phyloP scores from a whole-genome alignment of 2,113 vertebrate genomes.

The Scopus umbretta region DNA sequence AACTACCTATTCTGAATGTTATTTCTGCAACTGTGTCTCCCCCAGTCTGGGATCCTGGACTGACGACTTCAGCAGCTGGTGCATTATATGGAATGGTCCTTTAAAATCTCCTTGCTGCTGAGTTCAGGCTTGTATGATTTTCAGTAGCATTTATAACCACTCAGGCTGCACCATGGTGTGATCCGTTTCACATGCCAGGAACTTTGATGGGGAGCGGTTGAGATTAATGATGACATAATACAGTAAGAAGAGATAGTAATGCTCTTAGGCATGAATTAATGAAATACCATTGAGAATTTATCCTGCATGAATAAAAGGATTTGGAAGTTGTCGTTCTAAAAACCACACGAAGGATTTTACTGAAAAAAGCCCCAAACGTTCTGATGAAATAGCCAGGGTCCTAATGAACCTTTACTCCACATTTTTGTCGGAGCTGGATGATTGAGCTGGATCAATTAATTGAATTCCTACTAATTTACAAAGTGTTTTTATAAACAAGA shows the following conservation, averaged over 20 bases:
- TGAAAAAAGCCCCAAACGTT: background rate
- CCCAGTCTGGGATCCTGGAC: background rate
- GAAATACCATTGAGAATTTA: conserved; percentile 46
- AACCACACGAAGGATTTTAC: background rate
- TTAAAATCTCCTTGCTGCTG: background rate
- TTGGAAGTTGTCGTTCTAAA: conserved; percentile 42
- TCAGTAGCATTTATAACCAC: background rate
- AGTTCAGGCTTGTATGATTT: background rate
- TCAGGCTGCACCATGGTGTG: background rate
- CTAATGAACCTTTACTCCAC: background rate
- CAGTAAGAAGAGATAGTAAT: conserved; percentile 45
- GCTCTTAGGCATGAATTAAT: conserved; percentile 50
- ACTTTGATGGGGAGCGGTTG: background rate
- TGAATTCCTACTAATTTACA: background rate
- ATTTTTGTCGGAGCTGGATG: background rate
- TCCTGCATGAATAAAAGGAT: conserved; percentile 40
- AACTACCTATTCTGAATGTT: background rate
- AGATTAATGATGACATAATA: conserved; percentile 53
- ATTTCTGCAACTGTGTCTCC: background rate
- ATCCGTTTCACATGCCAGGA: conserved; percentile 3
- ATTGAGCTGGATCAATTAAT: background rate
- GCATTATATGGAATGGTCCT: background rate
- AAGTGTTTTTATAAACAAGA: background rate
- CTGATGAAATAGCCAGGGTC: background rate
- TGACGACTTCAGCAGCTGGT: background rate